Conservation (phyloP, 2,888 invertebrate genomes). For the Drosophila cognata region DNA sequence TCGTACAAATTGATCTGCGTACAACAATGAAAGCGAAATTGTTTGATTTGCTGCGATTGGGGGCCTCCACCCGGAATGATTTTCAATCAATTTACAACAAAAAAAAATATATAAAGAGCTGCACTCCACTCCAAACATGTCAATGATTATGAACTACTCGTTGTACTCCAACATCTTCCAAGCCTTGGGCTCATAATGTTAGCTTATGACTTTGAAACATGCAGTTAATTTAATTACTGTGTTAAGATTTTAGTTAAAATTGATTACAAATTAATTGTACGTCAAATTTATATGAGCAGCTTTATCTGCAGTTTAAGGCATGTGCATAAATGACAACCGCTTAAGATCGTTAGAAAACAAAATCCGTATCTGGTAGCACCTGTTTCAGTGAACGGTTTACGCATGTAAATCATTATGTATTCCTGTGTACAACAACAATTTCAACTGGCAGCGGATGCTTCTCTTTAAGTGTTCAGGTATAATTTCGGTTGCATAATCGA, state of each 20-base stretch:
- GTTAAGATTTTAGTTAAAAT: not conserved
- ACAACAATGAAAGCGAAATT: constrained; percentile 75
- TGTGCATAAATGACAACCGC: not conserved
- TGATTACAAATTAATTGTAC: not conserved
- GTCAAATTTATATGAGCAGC: not conserved
- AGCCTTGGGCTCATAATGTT: not conserved
- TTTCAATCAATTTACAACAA: constrained; percentile 51
- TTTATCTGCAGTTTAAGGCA: not conserved
- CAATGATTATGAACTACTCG: constrained; percentile 25
- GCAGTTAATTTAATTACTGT: not conserved
- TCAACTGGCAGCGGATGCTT: constrained; percentile 42
- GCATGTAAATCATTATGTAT: constrained; percentile 46
- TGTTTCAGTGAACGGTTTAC: constrained; percentile 31
- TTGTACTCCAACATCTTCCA: no score
- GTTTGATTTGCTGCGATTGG: constrained; percentile 65
- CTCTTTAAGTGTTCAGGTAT: constrained; percentile 33
- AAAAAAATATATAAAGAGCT: constrained; percentile 13
- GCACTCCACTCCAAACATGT: constrained; percentile 34
- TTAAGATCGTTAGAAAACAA: not conserved
- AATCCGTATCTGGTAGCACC: constrained; percentile 45
- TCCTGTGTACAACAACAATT: constrained; percentile 41
- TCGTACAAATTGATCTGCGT: constrained; percentile 78
- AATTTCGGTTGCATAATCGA: constrained; percentile 40
- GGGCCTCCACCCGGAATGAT: constrained; percentile 24
- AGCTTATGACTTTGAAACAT: not conserved